Percentiles rank a stretch among this genome's conserved stretches.
These are phyloP conservation scores for Augochlora pura DNA, from an alignment of 1,140 invertebrate genomes.

Conservation along the genomic window DNA sequence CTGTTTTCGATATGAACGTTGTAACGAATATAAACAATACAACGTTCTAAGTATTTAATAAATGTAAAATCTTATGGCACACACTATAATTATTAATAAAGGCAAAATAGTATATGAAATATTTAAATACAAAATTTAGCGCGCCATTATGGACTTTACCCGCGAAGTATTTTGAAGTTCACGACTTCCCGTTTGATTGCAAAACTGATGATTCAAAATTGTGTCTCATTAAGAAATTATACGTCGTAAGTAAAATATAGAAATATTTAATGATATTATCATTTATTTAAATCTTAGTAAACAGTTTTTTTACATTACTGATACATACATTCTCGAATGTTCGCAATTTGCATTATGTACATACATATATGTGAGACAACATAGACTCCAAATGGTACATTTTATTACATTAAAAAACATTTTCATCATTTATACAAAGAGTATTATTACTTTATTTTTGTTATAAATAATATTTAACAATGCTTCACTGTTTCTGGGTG, in stretches of 20 bases:
- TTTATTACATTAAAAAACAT: no score
- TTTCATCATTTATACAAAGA: no score
- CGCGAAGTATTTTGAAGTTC: background rate
- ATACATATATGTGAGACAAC: no score
- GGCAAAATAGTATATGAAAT: background rate
- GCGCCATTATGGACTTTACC: background rate
- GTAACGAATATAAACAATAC: background rate
- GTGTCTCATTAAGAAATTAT: background rate
- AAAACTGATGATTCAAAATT: background rate
- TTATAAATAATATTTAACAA: no score
- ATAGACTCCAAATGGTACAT: no score
- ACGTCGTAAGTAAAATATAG: background rate
- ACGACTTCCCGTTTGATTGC: background rate
- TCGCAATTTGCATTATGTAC: no score
- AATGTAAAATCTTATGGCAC: background rate
- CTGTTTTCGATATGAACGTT: background rate
- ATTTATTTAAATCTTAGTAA: no score
- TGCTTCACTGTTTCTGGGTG: no score
- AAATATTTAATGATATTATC: no score
- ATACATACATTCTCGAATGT: no score
- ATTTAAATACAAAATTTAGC: background rate
- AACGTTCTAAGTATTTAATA: constrained; percentile 3
- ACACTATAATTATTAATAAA: background rate
- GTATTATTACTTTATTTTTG: no score
- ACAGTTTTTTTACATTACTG: no score